Evolutionary conservation across 2,797 vertebrate genomes (phyloP).

Genomic region (Rachycentron canadum): DNA sequence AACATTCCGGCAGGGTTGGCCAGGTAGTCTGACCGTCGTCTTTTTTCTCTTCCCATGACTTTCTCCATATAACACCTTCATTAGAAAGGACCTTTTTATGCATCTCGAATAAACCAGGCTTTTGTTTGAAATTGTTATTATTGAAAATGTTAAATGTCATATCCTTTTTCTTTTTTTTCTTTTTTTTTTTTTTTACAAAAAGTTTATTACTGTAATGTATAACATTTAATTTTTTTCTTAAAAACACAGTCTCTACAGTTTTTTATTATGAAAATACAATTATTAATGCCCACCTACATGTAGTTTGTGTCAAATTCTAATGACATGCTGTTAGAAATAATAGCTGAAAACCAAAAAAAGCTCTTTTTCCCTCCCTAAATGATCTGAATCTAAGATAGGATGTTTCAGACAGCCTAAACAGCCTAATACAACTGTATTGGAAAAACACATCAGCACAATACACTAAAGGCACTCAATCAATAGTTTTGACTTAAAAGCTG

Average conservation of each 20-base stretch:
- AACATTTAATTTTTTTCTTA: background rate
- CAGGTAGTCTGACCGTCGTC: constrained; percentile 85
- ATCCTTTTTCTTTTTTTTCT: background rate
- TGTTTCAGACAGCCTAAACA: no score
- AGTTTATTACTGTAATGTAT: background rate
- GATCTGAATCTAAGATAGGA: background rate
- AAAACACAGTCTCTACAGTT: background rate
- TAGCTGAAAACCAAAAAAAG: background rate
- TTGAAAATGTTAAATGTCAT: background rate
- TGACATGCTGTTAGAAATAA: background rate
- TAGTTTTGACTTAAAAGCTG: background rate
- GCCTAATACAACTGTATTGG: no score
- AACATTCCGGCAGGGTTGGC: constrained; percentile 97
- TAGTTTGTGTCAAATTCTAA: constrained; percentile 11
- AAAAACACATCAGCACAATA: background rate
- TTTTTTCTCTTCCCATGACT: background rate
- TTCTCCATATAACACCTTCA: background rate
- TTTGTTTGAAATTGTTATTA: background rate
- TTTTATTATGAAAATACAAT: background rate
- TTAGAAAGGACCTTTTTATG: background rate
- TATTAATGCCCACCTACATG: background rate
- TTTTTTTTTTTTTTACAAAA: background rate
- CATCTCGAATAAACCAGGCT: background rate
- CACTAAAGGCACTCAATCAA: background rate
- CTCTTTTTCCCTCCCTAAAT: background rate